Evolutionary conservation across 2,888 invertebrate genomes (phyloP), one percentile per base, ranked within the genome.

Genomic region (Sinohyriopsis cumingii): DNA sequence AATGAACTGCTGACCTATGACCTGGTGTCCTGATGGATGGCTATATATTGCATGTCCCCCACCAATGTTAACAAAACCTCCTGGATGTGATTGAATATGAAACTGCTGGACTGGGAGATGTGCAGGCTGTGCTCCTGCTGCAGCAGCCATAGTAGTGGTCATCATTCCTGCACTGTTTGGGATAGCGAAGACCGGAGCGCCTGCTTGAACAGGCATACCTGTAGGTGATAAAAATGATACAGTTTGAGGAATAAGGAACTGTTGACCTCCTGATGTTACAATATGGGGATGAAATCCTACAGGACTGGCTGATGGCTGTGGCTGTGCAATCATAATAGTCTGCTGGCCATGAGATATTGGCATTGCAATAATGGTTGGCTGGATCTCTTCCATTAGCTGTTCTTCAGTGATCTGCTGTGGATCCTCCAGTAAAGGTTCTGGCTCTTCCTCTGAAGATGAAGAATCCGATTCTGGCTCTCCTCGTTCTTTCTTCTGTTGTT

Each of bases 401-500:
- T 78, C 82, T 33, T 79, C 79, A 63, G 73, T 77, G 55, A 80
- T 77, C 22, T 68, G 70, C 22, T 74, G 75, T 63, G 71, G 75
- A 59, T 80, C 79, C 55, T 78, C 79, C 45, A 45, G 45, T 45
- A 45, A 3, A 45, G 45, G 45, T 60, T 79, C 77, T 18, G 76
- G 77, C 60, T 84, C 84, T 63, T 79, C 78, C 60, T 82, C 82
- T 2, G 81, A 80, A 18, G 80, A 80, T 9, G 84, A 79, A 18
- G 77, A 78, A 45, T 82, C 82, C 60, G 79, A 80, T 56, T 82
- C 81, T 25, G 84, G 81, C 69, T 85, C 84, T 59, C 85, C 86
- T 7, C 82, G 81, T 33, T 82, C 84, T 53, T 82, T 78, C 66
- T 84, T 85, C 92, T 96, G 86, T 90, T 96, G 78, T 24, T 82